Conservation (phyloP, 2,888 invertebrate genomes). For the Dioctria rufipes region DNA sequence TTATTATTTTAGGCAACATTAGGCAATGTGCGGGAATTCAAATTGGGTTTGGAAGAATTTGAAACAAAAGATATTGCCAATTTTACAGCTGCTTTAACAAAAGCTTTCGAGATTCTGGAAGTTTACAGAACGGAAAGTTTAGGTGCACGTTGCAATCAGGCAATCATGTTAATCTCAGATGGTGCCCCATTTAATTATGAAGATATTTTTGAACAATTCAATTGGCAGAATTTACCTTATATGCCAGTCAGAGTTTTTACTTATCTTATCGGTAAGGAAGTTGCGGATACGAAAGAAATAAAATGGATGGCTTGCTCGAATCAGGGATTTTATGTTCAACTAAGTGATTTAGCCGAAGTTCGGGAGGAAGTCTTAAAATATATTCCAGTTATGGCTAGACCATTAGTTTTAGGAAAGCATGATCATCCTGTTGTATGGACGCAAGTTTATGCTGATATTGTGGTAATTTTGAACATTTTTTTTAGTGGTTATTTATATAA, state of each 20-base stretch:
- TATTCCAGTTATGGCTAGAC: conserved; percentile 96
- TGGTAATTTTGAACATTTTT: conserved; percentile 74
- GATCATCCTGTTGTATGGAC: conserved; percentile 97
- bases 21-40: conserved; percentile 86
- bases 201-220: conserved; percentile 92
- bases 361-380: conserved; percentile 97
- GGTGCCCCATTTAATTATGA: conserved; percentile 96
- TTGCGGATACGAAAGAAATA: conserved; percentile 92
- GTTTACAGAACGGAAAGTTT: conserved; percentile 76
- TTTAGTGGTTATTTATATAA: background rate
- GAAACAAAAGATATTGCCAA: conserved; percentile 93
- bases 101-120: conserved; percentile 90
- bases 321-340: conserved; percentile 95
- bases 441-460: conserved; percentile 94
- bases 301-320: conserved; percentile 99
- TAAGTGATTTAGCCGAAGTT: conserved; percentile 97
- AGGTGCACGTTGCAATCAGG: conserved; percentile 89
- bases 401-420: conserved; percentile 88
- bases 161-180: conserved; percentile 99
- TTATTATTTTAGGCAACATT: conserved; percentile 80
- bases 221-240: conserved; percentile 82
- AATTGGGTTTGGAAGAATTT: conserved; percentile 83
- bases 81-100: conserved; percentile 89
- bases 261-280: conserved; percentile 96
- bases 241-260: conserved; percentile 97